These are phyloP conservation scores for Plebejus melissa DNA, from an alignment of 2,888 invertebrate genomes.

Conservation along the genomic window DNA sequence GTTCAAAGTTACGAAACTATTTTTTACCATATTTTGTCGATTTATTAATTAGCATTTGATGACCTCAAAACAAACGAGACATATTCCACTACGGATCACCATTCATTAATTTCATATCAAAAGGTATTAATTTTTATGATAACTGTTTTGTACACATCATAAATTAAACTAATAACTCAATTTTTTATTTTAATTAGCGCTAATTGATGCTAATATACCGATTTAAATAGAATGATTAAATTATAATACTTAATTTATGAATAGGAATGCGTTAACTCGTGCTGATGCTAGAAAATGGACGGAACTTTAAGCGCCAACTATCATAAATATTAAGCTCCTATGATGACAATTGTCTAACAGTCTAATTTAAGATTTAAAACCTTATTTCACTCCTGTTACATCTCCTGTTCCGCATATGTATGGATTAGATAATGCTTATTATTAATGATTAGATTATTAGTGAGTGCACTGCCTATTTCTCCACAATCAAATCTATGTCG, in stretches of 20 bases:
- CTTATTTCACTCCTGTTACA: too few relatives aligned
- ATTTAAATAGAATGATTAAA: background rate
- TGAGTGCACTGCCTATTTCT: too few relatives aligned
- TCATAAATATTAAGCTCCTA: too few relatives aligned
- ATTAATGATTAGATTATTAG: too few relatives aligned
- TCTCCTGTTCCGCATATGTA: too few relatives aligned
- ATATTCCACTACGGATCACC: background rate
- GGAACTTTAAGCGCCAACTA: background rate
- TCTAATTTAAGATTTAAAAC: too few relatives aligned
- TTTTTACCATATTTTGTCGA: background rate
- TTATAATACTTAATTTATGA: background rate
- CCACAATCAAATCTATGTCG: too few relatives aligned
- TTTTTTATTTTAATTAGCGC: constrained; percentile 13
- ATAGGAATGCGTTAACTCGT: background rate
- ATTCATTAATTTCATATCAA: constrained; percentile 7
- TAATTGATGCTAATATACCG: background rate
- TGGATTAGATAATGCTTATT: too few relatives aligned
- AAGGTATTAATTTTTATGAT: background rate
- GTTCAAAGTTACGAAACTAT: background rate
- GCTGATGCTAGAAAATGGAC: background rate
- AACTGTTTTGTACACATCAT: background rate
- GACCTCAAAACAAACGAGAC: background rate
- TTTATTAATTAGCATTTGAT: background rate
- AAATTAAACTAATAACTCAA: constrained; percentile 11
- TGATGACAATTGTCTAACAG: too few relatives aligned